Evolutionary conservation across 64 coral and sea anemone genomes (phyloP).

Genomic region (Orbicella faveolata): DNA sequence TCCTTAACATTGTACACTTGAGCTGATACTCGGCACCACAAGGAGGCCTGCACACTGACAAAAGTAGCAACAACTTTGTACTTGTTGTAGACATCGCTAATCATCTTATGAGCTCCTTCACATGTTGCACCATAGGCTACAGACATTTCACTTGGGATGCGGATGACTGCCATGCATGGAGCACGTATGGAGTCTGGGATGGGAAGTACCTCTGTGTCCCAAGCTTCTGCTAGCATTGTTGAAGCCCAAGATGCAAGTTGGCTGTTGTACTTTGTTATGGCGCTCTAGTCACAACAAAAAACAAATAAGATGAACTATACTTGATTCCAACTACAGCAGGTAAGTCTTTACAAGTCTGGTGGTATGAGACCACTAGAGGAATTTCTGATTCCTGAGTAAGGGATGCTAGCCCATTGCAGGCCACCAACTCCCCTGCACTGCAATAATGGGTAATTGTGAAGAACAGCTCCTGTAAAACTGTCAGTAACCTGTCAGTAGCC

Average conservation of each 20-base stretch:
- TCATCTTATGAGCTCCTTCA: constrained; percentile 1
- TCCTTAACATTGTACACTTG: constrained; percentile 78
- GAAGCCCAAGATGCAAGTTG: constrained; percentile 72
- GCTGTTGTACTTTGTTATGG: constrained; percentile 61
- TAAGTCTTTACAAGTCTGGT: too few species aligned
- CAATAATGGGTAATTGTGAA: too few species aligned
- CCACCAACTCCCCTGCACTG: too few species aligned
- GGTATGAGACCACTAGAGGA: too few species aligned
- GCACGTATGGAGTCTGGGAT: constrained; percentile 76
- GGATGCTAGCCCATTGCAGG: too few species aligned
- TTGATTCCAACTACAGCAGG: too few species aligned
- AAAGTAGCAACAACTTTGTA: constrained; percentile 63
- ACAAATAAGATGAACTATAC: too few species aligned
- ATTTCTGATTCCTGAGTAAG: too few species aligned
- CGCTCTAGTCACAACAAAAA: constrained; percentile 23
- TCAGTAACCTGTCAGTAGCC: too few species aligned
- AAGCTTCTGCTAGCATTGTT: constrained; percentile 66
- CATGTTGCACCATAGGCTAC: constrained; percentile 62
- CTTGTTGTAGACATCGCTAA: constrained; percentile 42
- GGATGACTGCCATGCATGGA: constrained; percentile 75
- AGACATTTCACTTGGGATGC: constrained; percentile 56
- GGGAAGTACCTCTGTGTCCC: constrained; percentile 72
- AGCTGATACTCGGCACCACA: constrained; percentile 79
- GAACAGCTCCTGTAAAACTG: too few species aligned
- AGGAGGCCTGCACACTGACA: constrained; percentile 70